Evolutionary conservation across 2,888 invertebrate species (phyloP), one percentile per base, ranked within the genome.

Genomic region (Xanthorhoe designata): DNA sequence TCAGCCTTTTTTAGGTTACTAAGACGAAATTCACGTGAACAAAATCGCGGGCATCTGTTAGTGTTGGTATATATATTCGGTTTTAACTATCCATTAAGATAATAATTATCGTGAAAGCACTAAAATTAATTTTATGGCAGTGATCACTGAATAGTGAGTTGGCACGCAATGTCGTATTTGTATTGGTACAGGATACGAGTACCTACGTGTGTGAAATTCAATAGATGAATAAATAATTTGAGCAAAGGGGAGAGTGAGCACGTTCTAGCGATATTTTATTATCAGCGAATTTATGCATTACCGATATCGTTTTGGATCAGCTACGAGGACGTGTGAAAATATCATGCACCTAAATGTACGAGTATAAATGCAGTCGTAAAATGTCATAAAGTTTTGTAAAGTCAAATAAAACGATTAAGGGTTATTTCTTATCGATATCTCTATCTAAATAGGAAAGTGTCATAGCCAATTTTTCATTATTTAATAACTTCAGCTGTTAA

Each of bases 191-290:
- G 35, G 2, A 24, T 42, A 56, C 24, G 62, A 50, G 55, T 54
- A 55, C n/a, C n/a, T 64, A 66, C 66, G 69, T 66, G 70, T 62
- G 64, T 64, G 61, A 69, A 69, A 66, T 64, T 64, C 53, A 69
- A 69, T 72, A 66, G 69, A 72, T 63, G 64, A 69, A 72, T 71
- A 70, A 71, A 71, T 72, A 72, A 73, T 75, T 74, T 71, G 69
- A 56, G 63, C 64, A 69, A 68, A 70, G 72, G 71, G 73, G 73
- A 68, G 71, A 72, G 73, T 71, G 69, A 76, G 72, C 79, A 77
- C 78, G 78, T 77, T 64, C 74, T 50, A 60, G 64, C 66, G 56
- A 78, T 77, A 78, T 77, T 75, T 72, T 75, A 76, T 70, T 70
- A 71, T 71, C 61, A 73, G 67, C 64, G 72, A 72, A 73, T 75